Evolutionary conservation across 2,888 invertebrate species (phyloP).

Genomic region (Hydraecia micacea): DNA sequence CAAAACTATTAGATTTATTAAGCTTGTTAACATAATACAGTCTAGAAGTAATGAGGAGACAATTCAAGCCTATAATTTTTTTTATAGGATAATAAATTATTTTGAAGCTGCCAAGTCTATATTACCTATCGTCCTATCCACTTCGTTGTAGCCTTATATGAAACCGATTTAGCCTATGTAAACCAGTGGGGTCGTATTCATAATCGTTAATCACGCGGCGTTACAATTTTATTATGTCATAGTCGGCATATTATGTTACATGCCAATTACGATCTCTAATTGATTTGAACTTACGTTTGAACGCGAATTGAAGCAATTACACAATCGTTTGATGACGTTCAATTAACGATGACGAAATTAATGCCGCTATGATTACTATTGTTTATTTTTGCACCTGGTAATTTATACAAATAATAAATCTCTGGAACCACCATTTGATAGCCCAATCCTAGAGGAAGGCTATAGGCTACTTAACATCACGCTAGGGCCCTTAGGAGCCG

Average conservation of each 20-base stretch:
- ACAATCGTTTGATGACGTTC: constrained; percentile 35
- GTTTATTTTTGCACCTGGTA: background rate
- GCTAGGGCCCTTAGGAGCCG: no score
- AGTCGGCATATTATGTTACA: constrained; percentile 24
- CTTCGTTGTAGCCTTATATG: background rate
- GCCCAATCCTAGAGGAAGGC: no score
- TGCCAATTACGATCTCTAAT: constrained; percentile 36
- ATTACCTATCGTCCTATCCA: background rate
- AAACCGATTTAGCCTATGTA: background rate
- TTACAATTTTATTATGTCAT: constrained; percentile 26
- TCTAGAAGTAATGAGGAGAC: background rate
- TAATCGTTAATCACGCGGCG: constrained; percentile 1
- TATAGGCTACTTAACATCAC: no score
- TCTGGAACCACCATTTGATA: no score
- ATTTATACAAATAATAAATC: background rate
- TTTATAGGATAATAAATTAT: background rate
- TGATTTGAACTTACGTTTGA: constrained; percentile 36
- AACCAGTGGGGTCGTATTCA: background rate
- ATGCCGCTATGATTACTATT: background rate
- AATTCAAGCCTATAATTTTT: background rate
- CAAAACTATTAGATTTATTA: background rate
- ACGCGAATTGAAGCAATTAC: constrained; percentile 42
- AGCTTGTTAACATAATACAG: background rate
- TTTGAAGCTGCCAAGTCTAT: background rate
- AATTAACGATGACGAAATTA: constrained; percentile 45